phyloP scores from a whole-genome alignment of 2,888 invertebrate species.

The Raillietiella orientalis region DNA sequence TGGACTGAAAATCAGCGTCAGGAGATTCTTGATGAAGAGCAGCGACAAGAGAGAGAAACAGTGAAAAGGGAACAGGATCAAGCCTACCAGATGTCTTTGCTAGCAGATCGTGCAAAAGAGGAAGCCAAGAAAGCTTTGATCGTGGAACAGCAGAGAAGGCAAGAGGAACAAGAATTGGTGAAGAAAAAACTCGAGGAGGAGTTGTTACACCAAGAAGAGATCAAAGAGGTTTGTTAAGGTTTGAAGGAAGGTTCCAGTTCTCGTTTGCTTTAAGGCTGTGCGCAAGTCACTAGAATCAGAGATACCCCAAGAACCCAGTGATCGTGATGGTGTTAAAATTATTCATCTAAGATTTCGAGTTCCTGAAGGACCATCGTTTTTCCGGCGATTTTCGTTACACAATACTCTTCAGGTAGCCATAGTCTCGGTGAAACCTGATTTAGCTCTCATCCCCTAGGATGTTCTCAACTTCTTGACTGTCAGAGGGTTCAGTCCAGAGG shows the following conservation, averaged over 20 bases:
- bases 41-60: conserved; percentile 52
- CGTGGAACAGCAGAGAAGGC: conserved; percentile 18
- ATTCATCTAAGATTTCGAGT: conserved; percentile 31
- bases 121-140: conserved; percentile 46
- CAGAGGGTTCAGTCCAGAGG: conserved; percentile 52
- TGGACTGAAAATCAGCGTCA: conserved; percentile 36
- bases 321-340: conserved; percentile 9
- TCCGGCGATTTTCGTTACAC: conserved; percentile 33
- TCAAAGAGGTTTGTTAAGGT: conserved; percentile 33
- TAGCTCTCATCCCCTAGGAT: conserved; percentile 18
- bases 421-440: neutral
- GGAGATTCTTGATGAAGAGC: conserved; percentile 53
- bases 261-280: conserved; percentile 13
- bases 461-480: conserved; percentile 60
- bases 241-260: no score
- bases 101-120: conserved; percentile 60
- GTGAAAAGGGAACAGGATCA: conserved; percentile 79
- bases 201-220: conserved; percentile 31
- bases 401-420: conserved; percentile 20
- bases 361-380: conserved; percentile 39
- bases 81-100: conserved; percentile 64
- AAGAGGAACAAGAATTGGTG: conserved; percentile 19
- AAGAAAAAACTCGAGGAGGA: conserved; percentile 34
- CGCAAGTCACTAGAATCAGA: conserved; percentile 12
- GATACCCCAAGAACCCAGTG: conserved; percentile 14